Evolutionary conservation across 2,888 invertebrate genomes (phyloP).

Genomic region (Chrysolina oricalcia): DNA sequence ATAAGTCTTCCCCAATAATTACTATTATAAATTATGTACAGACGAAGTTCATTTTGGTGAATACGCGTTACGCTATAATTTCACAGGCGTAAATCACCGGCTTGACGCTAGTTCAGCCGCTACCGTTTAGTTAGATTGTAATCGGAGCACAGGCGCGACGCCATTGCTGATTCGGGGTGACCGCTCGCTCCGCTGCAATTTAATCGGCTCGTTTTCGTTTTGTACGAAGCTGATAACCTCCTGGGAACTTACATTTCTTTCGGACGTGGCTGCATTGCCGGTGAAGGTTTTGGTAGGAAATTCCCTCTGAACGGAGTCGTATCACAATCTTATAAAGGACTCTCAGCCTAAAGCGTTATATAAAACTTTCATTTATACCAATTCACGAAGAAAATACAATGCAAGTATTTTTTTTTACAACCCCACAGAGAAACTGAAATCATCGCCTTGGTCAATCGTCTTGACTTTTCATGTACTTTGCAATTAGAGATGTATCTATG

Average conservation of each 20-base stretch:
- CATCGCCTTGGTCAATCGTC: too few species aligned
- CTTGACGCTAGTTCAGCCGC: constrained; percentile 51
- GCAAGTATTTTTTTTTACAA: too few species aligned
- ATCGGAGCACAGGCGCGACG: constrained; percentile 36
- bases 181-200: background rate
- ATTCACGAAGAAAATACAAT: too few species aligned
- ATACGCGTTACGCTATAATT: constrained; percentile 63
- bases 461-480: too few species aligned
- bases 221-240: background rate
- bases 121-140: constrained; percentile 57
- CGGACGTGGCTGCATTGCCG: background rate
- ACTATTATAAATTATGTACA: constrained; percentile 64
- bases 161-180: constrained; percentile 9
- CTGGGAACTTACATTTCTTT: background rate
- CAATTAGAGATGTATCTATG: too few species aligned
- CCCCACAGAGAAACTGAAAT: too few species aligned
- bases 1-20: constrained; percentile 50
- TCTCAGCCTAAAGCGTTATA: too few species aligned
- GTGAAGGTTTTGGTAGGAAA: background rate
- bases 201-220: background rate
- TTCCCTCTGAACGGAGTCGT: too few species aligned
- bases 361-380: too few species aligned
- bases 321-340: too few species aligned
- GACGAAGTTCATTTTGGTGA: constrained; percentile 62
- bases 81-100: constrained; percentile 64